phyloP scores from a whole-genome alignment of 30 jellyfish, hydroid and myxozoan species.

The Pseudorhiza aurosa region DNA sequence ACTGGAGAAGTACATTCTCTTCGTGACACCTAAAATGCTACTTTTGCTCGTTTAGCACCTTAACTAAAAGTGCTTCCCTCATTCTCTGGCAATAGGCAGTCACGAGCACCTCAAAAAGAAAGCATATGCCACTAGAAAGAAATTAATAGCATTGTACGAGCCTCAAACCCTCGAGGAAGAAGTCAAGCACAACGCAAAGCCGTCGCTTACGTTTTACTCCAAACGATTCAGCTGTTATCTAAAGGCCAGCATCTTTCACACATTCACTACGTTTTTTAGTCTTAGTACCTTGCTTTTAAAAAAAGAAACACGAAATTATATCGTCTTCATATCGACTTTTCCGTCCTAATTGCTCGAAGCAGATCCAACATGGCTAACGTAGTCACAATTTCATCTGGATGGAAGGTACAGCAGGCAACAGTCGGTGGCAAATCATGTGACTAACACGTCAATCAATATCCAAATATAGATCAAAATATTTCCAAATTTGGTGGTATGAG shows the following conservation, averaged over 20 bases:
- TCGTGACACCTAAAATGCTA: too few relatives aligned
- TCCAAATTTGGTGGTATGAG: not conserved
- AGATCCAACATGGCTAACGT: constrained; percentile 40
- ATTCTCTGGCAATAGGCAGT: too few relatives aligned
- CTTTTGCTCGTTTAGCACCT: too few relatives aligned
- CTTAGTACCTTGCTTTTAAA: constrained; percentile 44
- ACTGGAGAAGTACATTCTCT: too few relatives aligned
- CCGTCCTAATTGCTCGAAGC: constrained; percentile 40
- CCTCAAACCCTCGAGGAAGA: constrained; percentile 26
- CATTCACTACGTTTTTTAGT: constrained; percentile 33
- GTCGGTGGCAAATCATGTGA: not conserved
- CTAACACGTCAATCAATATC: not conserved
- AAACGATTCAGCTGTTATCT: constrained; percentile 27
- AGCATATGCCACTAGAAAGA: not conserved
- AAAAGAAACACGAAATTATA: constrained; percentile 42
- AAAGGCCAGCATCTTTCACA: constrained; percentile 53
- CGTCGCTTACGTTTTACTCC: constrained; percentile 58
- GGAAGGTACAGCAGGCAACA: not conserved
- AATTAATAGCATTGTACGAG: constrained; percentile 3
- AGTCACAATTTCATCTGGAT: not conserved
- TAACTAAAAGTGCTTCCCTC: too few relatives aligned
- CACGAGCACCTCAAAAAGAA: not conserved
- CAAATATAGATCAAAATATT: not conserved
- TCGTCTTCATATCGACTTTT: constrained; percentile 36
- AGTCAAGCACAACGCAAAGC: constrained; percentile 34